These are phyloP conservation scores for Anagrus nilaparvatae DNA, from an alignment of 1,140 invertebrate species.

Conservation along the genomic window DNA sequence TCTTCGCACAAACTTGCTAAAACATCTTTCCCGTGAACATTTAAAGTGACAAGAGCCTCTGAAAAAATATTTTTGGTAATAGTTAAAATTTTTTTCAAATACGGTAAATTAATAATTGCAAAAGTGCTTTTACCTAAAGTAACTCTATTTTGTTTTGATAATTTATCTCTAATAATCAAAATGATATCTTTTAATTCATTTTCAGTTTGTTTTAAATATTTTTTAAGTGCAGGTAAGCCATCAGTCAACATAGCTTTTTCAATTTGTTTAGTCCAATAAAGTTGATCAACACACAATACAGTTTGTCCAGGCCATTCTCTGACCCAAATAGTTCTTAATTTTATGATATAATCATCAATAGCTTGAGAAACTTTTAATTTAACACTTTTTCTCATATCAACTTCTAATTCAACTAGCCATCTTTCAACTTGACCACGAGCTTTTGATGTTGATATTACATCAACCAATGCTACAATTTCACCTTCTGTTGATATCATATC, in stretches of 20 bases:
- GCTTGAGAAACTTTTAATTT: slow-evolving; percentile 53
- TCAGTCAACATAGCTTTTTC: slow-evolving; percentile 56
- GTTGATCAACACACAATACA: slow-evolving; percentile 78
- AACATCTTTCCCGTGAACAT: slow-evolving; percentile 87
- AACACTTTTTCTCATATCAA: slow-evolving; percentile 78
- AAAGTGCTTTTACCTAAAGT: slow-evolving; percentile 57
- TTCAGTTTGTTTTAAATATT: slow-evolving; percentile 26
- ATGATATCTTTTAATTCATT: slow-evolving; percentile 75
- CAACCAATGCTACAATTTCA: slow-evolving; percentile 70
- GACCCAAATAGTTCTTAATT: slow-evolving; percentile 65
- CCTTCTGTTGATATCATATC: slow-evolving; percentile 82
- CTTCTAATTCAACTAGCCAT: slow-evolving; percentile 86
- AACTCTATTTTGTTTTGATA: slow-evolving; percentile 80
- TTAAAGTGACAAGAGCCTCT: slow-evolving; percentile 79
- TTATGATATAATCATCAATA: slow-evolving; percentile 57
- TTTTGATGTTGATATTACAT: slow-evolving; percentile 72
- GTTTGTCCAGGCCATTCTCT: slow-evolving; percentile 80
- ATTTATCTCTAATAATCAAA: slow-evolving; percentile 70
- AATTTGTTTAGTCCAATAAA: slow-evolving; percentile 81
- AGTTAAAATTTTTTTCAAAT: not conserved
- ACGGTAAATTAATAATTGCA: slow-evolving; percentile 3
- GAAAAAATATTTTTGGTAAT: no score
- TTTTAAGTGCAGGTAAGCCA: slow-evolving; percentile 34
- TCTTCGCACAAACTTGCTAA: slow-evolving; percentile 59
- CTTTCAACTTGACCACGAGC: slow-evolving; percentile 92